phyloP scores from a whole-genome alignment of 2,888 invertebrate species.

The Sinohyriopsis cumingii region DNA sequence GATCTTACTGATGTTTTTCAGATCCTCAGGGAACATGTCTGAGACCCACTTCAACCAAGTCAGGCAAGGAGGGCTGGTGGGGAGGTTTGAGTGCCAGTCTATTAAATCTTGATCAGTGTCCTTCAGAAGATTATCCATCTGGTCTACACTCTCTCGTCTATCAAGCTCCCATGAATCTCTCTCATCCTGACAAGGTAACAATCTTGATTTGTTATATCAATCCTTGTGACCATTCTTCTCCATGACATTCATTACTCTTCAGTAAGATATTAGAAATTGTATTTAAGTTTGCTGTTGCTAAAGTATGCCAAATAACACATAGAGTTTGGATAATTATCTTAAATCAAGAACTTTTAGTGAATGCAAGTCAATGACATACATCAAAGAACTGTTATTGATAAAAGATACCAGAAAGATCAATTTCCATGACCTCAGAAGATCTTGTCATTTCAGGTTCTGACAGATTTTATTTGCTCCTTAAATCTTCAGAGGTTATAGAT shows the following conservation, averaged over 20 bases:
- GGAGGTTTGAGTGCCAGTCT: slow-evolving; percentile 85
- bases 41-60: slow-evolving; percentile 37
- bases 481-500: too few relatives aligned
- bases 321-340: too few relatives aligned
- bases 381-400: too few relatives aligned
- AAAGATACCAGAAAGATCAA: too few relatives aligned
- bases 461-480: too few relatives aligned
- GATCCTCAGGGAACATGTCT: slow-evolving; percentile 53
- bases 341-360: too few relatives aligned
- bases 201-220: background rate
- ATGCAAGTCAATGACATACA: too few relatives aligned
- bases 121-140: slow-evolving; percentile 79
- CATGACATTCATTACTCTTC: background rate
- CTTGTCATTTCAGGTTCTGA: too few relatives aligned
- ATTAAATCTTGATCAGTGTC: slow-evolving; percentile 83
- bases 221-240: background rate
- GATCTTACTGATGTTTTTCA: slow-evolving; percentile 20
- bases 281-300: too few relatives aligned
- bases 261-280: too few relatives aligned
- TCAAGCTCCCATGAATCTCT: slow-evolving; percentile 88
- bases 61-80: slow-evolving; percentile 81
- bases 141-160: slow-evolving; percentile 92
- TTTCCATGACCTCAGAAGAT: too few relatives aligned
- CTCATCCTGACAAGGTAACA: slow-evolving; percentile 87
- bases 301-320: too few relatives aligned